Evolutionary conservation across 2,888 invertebrate genomes (phyloP), one percentile per base, ranked within the genome.

Genomic region (Morinoia aosen): DNA sequence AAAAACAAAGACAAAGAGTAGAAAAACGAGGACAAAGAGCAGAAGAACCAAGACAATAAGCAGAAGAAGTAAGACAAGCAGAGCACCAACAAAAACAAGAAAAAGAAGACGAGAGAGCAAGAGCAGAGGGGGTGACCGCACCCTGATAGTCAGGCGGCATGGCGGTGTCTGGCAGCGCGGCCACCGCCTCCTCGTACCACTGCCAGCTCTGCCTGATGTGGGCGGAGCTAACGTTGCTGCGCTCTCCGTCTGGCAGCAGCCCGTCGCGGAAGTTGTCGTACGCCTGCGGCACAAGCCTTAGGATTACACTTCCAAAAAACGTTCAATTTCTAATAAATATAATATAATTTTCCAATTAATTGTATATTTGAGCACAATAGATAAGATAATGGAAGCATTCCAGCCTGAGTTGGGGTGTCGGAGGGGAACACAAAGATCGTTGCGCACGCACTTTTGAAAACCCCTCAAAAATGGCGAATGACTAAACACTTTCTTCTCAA

Each of bases 171-270:
- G 98, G 98, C 97, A 99, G 98, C 93, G 98, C 98, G 97, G 98
- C 98, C n/a, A 99, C 97, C 8, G 99, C 98, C 97, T 98, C 98
- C 97, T 98, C 98, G 97, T 99, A 99, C 97, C 98, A 98, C 97
- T 98, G 98, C 97, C 98, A 98, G 96, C 98, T 98, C 97, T 98
- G 98, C 97, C 98, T 98, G 97, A 98, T 93, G 57, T 48, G 39
- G 58, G 56, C 0, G 57, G 39, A 57, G 93, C 57, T 57, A 0
- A 14, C n/a, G 57, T 33, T 93, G 93, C 93, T 93, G 93, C 57
- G 93, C 57, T 33, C 58, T 57, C 93, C 93, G 93, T 93, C 93
- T n/a, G 93, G 93, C 93, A 93, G 39, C 33, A 93, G 57, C 3
- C 93, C 93, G 56, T 93, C 93, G 48, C 93, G 56, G 16, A 93